These are phyloP conservation scores for Quadroppia sp. DNA, from an alignment of 2,888 invertebrate genomes.

Conservation along the genomic window DNA sequence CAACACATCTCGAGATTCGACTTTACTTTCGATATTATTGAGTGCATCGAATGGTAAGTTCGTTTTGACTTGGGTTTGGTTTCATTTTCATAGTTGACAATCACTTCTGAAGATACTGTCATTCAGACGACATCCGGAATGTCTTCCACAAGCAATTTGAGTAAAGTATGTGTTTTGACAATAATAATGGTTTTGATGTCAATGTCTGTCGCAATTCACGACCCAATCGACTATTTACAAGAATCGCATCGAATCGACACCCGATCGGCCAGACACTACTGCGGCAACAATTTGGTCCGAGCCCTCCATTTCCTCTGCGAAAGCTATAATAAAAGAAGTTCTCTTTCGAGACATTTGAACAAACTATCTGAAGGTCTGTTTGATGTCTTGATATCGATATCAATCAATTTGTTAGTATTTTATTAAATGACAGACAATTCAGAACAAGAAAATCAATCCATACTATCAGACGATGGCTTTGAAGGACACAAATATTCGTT, in stretches of 20 bases:
- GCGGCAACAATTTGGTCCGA: conserved; percentile 12
- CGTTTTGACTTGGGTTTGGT: background rate
- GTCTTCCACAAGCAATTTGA: background rate
- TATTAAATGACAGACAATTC: background rate
- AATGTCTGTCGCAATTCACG: background rate
- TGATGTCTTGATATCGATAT: too few species aligned
- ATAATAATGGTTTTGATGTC: background rate
- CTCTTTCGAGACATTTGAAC: background rate
- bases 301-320: conserved; percentile 21
- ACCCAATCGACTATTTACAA: conserved; percentile 4
- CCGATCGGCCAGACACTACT: conserved; percentile 7
- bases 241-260: conserved; percentile 2
- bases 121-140: conserved; percentile 9
- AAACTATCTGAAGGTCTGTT: conserved; percentile 6
- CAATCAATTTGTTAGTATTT: too few species aligned
- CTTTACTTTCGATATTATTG: background rate
- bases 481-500: background rate
- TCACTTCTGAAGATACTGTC: background rate
- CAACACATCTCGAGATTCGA: too few species aligned
- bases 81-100: background rate
- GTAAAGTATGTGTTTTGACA: conserved; percentile 2
- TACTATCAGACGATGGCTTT: background rate
- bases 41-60: background rate
- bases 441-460: background rate
- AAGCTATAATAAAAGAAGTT: conserved; percentile 29